Evolutionary conservation across 2,797 vertebrate genomes (phyloP), one percentile per base, ranked within the genome.

Genomic region (Rhabdophis nuchalis): DNA sequence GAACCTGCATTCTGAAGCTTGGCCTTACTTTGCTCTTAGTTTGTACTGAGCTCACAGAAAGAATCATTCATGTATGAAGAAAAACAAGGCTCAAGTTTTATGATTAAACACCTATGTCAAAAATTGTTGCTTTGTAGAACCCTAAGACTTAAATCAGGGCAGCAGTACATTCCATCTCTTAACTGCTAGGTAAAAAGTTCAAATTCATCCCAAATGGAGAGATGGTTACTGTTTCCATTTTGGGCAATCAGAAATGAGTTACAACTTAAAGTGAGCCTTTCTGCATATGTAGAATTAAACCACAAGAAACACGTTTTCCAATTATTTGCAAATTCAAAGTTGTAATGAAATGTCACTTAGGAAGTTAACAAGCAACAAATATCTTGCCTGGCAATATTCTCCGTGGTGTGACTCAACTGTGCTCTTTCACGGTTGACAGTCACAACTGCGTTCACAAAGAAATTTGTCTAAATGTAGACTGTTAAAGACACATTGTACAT

Each of bases 61-160:
- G 95, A 96, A 96, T 96, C 96, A 97, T 97, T 98, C 97, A 98
- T 96, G 91, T 4, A 5, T 93, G 86, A 89, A 95, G 95, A 96
- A 95, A 95, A 93, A 94, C 94, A n/a, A 86, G 93, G 90, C 58
- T 91, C 91, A 91, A 91, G 93, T 96, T 96, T 60, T 96, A 94
- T 96, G 95, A 96, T 96, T 96, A 96, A 96, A 97, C 5, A 25
- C 72, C 91, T n/a, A 25, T 0, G 68, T 87, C 94, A 95, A 95
- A 97, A 97, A 97, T 95, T 95, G 96, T 68, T 89, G 91, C 96
- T 97, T 97, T 98, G 97, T 97, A 92, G 95, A 92, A 90, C 90
- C 68, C 57, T 86, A 95, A n/a, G 93, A 92, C 18, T 91, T 92
- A 12, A 61, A 95, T 95, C 92, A 95, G 95, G 96, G 94, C 41